Evolutionary conservation across 2,888 invertebrate genomes (phyloP), one percentile per base, ranked within the genome.

Genomic region (Papilio demoleus): DNA sequence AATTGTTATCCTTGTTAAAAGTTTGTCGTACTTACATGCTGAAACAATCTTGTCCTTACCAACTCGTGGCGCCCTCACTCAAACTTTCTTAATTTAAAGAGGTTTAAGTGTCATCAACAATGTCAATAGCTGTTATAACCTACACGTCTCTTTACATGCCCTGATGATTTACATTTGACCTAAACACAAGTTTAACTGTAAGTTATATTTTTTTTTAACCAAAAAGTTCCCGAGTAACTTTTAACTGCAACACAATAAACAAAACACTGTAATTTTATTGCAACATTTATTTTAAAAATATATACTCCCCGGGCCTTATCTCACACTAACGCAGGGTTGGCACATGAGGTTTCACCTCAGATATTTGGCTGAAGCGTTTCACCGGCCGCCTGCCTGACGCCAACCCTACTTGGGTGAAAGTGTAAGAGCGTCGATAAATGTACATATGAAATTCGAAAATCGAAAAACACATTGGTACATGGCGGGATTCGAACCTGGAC

Each of bases 1-100:
- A 58, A 65, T 34, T 58, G 65, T 65, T 45, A 58, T 65, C 42
- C 42, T 65, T 65, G 65, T 65, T 65, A 65, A 64, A 65, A 65
- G 58, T 65, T 65, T 56, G 22, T 31, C 40, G 31, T 58, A 34
- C 56, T 65, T 56, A 65, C 36, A 38, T 58, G 19, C 36, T 34
- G 65, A 58, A 58, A 65, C 65, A 65, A 58, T 65, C 53, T 64
- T 64, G 53, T 53, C 53, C 53, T 64, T 53, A 36, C 47, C 47
- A 63, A 64, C 31, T 65, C 27, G 40, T 31, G 34, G 22, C 42
- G 40, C 65, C 58, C 65, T 65, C 56, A 65, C 58, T 58, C 58
- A 58, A 65, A 65, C 65, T 65, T 65, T 42, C 45, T 58, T 65
- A 65, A 65, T 58, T 65, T 65, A 58, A 65, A 58, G 31, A 56